These are phyloP conservation scores for Sylvietta virens DNA, from an alignment of 2,113 vertebrate genomes.

Conservation along the genomic window DNA sequence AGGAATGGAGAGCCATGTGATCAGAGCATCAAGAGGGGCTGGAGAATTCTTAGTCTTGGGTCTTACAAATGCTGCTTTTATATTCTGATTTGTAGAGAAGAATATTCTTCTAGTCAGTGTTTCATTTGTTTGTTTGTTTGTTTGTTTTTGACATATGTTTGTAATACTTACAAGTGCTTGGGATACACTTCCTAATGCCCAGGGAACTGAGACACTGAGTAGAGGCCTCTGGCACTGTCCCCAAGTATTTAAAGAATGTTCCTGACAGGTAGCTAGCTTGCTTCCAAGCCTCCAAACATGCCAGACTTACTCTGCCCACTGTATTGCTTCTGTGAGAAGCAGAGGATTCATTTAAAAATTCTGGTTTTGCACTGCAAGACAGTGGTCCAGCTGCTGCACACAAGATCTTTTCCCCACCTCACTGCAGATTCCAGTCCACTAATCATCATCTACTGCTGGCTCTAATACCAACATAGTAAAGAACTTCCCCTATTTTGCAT, in stretches of 20 bases:
- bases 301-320: not conserved
- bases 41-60: not conserved
- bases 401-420: not conserved
- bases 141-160: not conserved
- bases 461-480: not conserved
- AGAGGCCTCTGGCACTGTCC: not conserved
- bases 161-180: not conserved
- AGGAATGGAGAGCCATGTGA: not conserved
- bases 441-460: not conserved
- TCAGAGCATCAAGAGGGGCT: not conserved
- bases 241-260: not conserved
- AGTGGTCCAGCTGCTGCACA: not conserved
- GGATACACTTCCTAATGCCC: not conserved
- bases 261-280: not conserved
- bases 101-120: not conserved
- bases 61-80: not conserved
- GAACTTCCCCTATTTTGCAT: not conserved
- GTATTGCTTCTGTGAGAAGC: not conserved
- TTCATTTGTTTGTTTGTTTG: not conserved
- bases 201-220: not conserved
- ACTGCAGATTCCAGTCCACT: not conserved
- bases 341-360: slow-evolving; percentile 6
- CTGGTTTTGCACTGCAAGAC: not conserved
- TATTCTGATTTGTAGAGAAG: not conserved
- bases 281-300: not conserved